Conservation (phyloP, 2,113 vertebrate species). For the Okapia johnstoni region DNA sequence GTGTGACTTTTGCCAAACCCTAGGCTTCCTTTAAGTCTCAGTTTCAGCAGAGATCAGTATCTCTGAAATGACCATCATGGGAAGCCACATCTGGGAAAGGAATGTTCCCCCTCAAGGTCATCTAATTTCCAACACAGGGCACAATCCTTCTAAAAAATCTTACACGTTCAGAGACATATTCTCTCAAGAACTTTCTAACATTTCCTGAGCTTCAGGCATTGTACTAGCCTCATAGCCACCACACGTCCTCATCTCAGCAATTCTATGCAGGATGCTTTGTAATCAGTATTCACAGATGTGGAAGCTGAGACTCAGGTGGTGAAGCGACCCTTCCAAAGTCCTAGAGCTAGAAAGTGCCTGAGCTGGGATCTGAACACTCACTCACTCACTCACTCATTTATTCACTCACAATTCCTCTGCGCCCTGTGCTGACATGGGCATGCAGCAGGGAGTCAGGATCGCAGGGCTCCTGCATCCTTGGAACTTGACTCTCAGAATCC, state of each 20-base stretch:
- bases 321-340: not conserved
- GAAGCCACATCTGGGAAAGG: not conserved
- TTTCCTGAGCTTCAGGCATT: not conserved
- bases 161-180: not conserved
- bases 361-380: not conserved
- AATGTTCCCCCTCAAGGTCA: not conserved
- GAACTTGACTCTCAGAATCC: not conserved
- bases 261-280: not conserved
- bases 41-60: not conserved
- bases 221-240: not conserved
- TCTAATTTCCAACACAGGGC: not conserved
- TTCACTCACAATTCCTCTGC: not conserved
- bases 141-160: not conserved
- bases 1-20: not conserved
- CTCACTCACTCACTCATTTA: not conserved
- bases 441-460: not conserved
- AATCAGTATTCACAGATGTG: not conserved
- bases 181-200: not conserved
- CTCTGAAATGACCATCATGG: not conserved
- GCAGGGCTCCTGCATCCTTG: accelerated
- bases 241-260: not conserved
- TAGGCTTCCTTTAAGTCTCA: not conserved
- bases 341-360: not conserved
- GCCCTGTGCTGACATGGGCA: accelerated
- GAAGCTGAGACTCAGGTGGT: not conserved